phyloP scores from a whole-genome alignment of 1,140 invertebrate species.

The Caligus rogercresseyi region DNA sequence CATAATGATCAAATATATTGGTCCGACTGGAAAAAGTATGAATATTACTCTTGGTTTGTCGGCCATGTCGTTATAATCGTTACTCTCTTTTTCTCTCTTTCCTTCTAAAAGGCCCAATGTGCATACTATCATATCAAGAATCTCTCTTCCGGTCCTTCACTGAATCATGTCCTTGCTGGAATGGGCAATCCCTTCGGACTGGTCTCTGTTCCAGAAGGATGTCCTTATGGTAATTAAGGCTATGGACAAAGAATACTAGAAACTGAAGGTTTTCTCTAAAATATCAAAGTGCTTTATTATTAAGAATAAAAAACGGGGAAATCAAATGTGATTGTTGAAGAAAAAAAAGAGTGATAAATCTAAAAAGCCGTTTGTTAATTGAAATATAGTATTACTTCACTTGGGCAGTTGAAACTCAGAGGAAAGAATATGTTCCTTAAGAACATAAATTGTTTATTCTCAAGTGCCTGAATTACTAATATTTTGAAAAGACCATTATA shows the following conservation, averaged over 20 bases:
- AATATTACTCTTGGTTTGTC: neutral
- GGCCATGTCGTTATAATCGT: neutral
- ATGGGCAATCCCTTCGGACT: conserved; percentile 6
- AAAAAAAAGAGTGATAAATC: no score
- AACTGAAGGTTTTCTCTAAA: no score
- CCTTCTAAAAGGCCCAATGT: neutral
- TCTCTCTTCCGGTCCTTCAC: neutral
- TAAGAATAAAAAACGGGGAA: neutral
- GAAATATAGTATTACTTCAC: no score
- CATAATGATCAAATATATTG: conserved; percentile 5
- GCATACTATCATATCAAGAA: neutral
- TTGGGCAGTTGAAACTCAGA: no score
- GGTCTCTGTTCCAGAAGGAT: conserved; percentile 1
- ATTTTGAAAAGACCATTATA: no score
- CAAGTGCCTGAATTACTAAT: no score
- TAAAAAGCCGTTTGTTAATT: no score
- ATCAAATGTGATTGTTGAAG: no score
- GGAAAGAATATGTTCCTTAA: no score
- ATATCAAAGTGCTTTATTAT: neutral
- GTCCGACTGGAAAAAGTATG: conserved; percentile 7
- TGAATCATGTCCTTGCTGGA: neutral
- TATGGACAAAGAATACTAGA: no score
- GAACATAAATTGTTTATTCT: no score
- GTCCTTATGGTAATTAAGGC: conserved; percentile 2
- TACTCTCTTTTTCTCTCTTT: neutral